Conservation (phyloP, 1,140 invertebrate species). For the Bombus superbus region DNA sequence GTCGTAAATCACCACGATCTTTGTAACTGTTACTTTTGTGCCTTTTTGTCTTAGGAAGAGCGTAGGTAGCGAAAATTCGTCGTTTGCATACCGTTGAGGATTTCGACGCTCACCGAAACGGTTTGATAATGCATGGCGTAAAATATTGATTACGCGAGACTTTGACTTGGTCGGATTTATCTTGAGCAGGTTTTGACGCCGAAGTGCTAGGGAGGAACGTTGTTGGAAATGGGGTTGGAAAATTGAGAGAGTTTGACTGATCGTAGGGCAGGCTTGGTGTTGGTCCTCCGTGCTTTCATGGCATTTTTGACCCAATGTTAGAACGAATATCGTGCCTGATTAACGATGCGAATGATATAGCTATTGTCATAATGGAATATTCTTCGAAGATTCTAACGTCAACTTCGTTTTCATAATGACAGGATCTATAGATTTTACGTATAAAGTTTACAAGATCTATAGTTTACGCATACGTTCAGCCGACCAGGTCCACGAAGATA, state of each 20-base stretch:
- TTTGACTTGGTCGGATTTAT: not conserved
- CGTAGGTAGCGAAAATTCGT: not conserved
- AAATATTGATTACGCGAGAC: conserved; percentile 28
- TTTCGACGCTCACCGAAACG: not conserved
- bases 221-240: not conserved
- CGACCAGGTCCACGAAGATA: no score
- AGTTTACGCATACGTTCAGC: no score
- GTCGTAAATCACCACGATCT: conserved; percentile 21
- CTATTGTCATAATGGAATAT: not conserved
- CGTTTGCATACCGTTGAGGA: conserved; percentile 25
- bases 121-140: conserved; percentile 25
- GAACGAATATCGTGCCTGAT: not conserved
- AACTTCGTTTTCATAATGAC: no score
- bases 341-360: not conserved
- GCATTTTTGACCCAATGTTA: not conserved
- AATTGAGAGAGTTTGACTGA: not conserved
- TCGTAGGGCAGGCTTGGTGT: not conserved
- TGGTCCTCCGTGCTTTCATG: not conserved
- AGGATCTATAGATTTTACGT: no score
- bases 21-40: no score
- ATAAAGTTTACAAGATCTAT: no score
- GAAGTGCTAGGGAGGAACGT: not conserved
- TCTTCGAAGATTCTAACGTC: no score
- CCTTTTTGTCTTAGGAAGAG: not conserved
- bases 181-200: not conserved